Evolutionary conservation across 1,140 invertebrate species (phyloP).

Genomic region (Trachelipus rathkii): DNA sequence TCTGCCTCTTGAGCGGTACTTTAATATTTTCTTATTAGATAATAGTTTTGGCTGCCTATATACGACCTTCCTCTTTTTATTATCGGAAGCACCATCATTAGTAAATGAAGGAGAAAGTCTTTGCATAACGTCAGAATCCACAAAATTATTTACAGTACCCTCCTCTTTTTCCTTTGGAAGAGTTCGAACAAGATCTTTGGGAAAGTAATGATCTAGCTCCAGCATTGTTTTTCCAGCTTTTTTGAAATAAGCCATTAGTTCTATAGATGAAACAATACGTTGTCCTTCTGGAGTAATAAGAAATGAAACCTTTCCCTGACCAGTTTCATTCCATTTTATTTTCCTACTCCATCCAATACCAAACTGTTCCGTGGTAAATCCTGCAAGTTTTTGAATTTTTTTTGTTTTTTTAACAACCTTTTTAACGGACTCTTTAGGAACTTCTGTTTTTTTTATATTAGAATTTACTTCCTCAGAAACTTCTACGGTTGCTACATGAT

Average conservation of each 20-base stretch:
- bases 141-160: not conserved
- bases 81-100: not conserved
- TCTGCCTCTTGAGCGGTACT: too few relatives aligned
- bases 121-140: not conserved
- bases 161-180: not conserved
- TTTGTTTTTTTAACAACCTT: not conserved
- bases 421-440: too few relatives aligned
- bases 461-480: too few relatives aligned
- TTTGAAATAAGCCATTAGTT: constrained; percentile 42
- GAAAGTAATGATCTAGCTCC: constrained; percentile 39
- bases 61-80: constrained; percentile 15
- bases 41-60: not conserved
- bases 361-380: constrained; percentile 33
- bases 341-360: constrained; percentile 35
- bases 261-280: constrained; percentile 34
- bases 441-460: too few relatives aligned
- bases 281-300: constrained; percentile 39
- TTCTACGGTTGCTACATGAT: too few relatives aligned
- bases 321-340: constrained; percentile 42
- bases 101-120: not conserved
- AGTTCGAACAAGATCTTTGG: constrained; percentile 19
- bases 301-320: constrained; percentile 37
- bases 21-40: not conserved
- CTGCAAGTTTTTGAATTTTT: not conserved
- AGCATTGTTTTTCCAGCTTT: constrained; percentile 37